phyloP scores from a whole-genome alignment of 1,140 invertebrate species.

The Aphis gossypii region DNA sequence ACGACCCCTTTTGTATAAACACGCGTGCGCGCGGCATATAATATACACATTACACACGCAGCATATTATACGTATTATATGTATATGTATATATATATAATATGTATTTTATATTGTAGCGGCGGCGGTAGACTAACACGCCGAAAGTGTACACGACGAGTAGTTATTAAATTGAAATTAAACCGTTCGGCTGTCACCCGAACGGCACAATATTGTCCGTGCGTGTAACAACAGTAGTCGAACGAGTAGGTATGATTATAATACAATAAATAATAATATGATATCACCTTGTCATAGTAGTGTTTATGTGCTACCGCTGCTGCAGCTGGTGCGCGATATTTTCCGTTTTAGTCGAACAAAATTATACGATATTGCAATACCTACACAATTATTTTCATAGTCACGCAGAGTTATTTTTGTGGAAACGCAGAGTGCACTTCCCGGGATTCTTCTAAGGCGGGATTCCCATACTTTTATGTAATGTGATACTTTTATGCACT shows the following conservation, averaged over 20 bases:
- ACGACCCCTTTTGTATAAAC: slow-evolving; percentile 44
- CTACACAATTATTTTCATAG: too few relatives aligned
- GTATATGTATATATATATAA: too few relatives aligned
- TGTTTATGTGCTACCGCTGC: too few relatives aligned
- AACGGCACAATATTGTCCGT: neutral
- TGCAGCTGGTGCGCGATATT: neutral
- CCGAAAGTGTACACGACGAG: slow-evolving; percentile 46
- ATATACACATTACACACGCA: neutral
- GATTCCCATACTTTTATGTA: too few relatives aligned
- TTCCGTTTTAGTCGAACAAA: neutral
- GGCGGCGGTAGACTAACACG: slow-evolving; percentile 18
- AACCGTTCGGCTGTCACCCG: slow-evolving; percentile 26
- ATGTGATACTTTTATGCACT: too few relatives aligned
- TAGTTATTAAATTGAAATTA: slow-evolving; percentile 57
- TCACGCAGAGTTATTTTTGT: too few relatives aligned
- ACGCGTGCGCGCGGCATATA: neutral
- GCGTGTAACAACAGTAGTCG: neutral
- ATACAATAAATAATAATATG: neutral
- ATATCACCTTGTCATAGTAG: neutral
- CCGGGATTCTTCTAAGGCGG: too few relatives aligned
- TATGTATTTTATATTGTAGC: neutral
- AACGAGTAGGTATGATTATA: too few relatives aligned
- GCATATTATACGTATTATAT: neutral
- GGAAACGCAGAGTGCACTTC: too few relatives aligned
- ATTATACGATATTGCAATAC: too few relatives aligned